Evolutionary conservation across 2,113 vertebrate species (phyloP).

Genomic region (Polyodon spathula): DNA sequence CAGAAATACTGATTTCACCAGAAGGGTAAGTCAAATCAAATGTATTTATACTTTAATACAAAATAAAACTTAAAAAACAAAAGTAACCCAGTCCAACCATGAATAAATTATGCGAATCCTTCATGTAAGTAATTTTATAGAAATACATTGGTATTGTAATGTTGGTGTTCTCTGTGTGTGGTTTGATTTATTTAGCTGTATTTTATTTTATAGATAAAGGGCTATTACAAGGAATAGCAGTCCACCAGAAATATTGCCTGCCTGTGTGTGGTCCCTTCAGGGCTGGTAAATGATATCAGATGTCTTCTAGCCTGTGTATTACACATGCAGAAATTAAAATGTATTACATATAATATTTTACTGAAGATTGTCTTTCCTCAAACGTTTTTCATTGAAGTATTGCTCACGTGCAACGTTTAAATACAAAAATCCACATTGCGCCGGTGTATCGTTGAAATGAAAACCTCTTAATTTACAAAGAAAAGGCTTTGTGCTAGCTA

Average conservation of each 20-base stretch:
- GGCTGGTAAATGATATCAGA: constrained; percentile 12
- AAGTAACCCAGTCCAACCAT: too few relatives aligned
- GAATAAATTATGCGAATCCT: too few relatives aligned
- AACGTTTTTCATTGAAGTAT: too few relatives aligned
- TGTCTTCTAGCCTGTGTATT: neutral
- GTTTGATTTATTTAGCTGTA: constrained; percentile 8
- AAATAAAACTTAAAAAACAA: too few relatives aligned
- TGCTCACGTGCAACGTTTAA: neutral
- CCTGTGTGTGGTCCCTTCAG: constrained; percentile 9
- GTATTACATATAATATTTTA: neutral
- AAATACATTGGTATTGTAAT: neutral
- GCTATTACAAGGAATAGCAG: neutral
- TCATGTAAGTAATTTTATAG: neutral
- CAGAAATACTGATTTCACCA: too few relatives aligned
- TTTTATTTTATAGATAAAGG: constrained; percentile 6
- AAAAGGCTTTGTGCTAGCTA: too few relatives aligned
- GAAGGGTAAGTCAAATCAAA: too few relatives aligned
- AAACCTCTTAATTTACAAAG: too few relatives aligned
- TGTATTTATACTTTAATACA: too few relatives aligned
- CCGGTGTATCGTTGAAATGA: too few relatives aligned
- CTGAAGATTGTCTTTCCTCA: neutral
- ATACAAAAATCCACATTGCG: too few relatives aligned
- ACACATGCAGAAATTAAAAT: neutral
- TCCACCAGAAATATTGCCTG: neutral
- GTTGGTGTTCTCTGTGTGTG: neutral